phyloP scores from a whole-genome alignment of 2,888 invertebrate genomes.

The Drosophila paucipuncta region DNA sequence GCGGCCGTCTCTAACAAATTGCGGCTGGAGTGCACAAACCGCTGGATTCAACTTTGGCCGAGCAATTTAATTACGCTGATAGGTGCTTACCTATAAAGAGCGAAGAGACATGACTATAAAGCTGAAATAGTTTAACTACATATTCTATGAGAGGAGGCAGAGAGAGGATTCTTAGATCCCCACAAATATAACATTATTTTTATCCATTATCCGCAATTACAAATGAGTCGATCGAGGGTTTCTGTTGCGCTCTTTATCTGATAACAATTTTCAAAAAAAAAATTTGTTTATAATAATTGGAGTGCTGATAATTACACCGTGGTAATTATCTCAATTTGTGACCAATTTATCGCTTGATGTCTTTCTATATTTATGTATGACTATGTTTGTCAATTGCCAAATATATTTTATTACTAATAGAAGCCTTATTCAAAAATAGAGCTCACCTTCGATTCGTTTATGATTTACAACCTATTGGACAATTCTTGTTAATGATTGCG shows the following conservation, averaged over 20 bases:
- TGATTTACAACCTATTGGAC: not conserved
- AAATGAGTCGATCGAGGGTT: not conserved
- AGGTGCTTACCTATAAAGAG: constrained; percentile 47
- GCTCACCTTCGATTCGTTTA: not conserved
- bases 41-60: constrained; percentile 40
- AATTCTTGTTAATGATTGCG: not conserved
- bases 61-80: constrained; percentile 70
- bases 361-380: not conserved
- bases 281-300: not conserved
- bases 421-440: not conserved
- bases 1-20: constrained; percentile 51
- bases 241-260: not conserved
- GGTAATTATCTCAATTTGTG: not conserved
- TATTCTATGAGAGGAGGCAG: not conserved
- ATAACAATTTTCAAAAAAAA: not conserved
- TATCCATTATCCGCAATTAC: not conserved
- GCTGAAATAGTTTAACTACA: constrained; percentile 1
- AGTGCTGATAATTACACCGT: not conserved
- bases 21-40: constrained; percentile 45
- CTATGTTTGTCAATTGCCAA: not conserved
- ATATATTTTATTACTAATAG: not conserved
- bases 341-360: not conserved
- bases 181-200: not conserved
- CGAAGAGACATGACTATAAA: constrained; percentile 5
- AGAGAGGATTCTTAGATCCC: not conserved